Base-by-base conservation (phyloP, 2,113 vertebrate genomes). In the Ictalurus furcatus region DNA sequence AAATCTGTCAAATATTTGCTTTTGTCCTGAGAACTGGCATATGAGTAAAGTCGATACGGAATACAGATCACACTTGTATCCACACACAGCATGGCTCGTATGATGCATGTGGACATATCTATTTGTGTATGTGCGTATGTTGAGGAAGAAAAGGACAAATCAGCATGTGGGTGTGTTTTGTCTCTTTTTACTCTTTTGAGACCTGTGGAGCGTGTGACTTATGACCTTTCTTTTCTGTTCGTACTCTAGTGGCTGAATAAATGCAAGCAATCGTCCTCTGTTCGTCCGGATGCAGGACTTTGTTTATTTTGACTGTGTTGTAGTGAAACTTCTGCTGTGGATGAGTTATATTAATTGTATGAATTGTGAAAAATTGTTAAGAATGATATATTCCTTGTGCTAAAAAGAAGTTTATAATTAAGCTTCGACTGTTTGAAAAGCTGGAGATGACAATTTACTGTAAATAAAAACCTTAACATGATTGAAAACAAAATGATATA, bases 161-260 rank as follows among this genome's bases (percentile, higher is more conserved):
- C 87, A 81, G 87, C 83, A 65, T 84, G 89, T 88, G 80, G 82
- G 76, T 89, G 76, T 87, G 85, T 91, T 91, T 91, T 87, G 89
- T 91, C 63, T 91, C 44, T 89, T 91, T 90, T 80, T 88, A 74
- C 19, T 90, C 91, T 85, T 91, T 91, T 90, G 89, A 91, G 87
- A 88, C 89, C 91, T 90, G 91, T 85, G 83, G 91, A 85, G 88
- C 78, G 85, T 82, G 74, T 91, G 79, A 89, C 89, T 85, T 82
- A 14, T 84, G 74, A 88, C 81, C 87, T 88, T 86, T 85, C 87
- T 59, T 81, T 86, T 89, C 87, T 91, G 89, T 88, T 91, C 80
- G 85, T 87, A 87, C 89, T 91, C 88, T 81, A 79, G 78, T 91
- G 86, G 86, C 79, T 84, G 78, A 90, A 87, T 88, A 85, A 90